A percentile compares a stretch with the other conserved stretches of the same genome.
Conservation (phyloP, 2,888 invertebrate species). For the Sabellastarte sp. region DNA sequence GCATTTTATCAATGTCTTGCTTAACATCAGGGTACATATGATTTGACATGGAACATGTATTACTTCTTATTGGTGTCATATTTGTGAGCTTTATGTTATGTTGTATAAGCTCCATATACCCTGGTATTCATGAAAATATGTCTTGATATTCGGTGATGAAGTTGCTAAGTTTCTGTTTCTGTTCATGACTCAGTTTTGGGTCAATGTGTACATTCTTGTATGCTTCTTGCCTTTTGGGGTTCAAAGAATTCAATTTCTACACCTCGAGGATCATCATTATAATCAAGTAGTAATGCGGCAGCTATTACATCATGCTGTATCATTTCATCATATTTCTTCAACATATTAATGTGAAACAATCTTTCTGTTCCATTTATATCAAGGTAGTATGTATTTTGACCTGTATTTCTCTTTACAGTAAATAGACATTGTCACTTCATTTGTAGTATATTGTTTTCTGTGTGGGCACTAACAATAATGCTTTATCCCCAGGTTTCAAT, state of each 20-base stretch:
- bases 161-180: not conserved
- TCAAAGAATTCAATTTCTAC: no score
- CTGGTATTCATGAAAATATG: not conserved
- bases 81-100: not conserved
- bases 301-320: no score
- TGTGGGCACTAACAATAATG: constrained; percentile 28
- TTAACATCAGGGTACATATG: not conserved
- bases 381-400: not conserved
- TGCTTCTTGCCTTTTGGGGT: no score
- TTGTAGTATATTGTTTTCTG: constrained; percentile 28
- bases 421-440: constrained; percentile 13
- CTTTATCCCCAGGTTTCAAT: constrained; percentile 23
- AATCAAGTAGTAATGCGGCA: no score
- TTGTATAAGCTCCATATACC: not conserved
- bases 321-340: constrained; percentile 8
- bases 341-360: constrained; percentile 7
- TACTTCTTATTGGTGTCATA: not conserved
- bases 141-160: not conserved
- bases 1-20: not conserved
- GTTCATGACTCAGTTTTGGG: no score
- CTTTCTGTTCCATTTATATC: not conserved
- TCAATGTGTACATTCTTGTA: no score
- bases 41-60: not conserved
- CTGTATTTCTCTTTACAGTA: not conserved
- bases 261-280: not conserved